Evolutionary conservation across 2,888 invertebrate species (phyloP).

Genomic region (Tetranychus truncatus): DNA sequence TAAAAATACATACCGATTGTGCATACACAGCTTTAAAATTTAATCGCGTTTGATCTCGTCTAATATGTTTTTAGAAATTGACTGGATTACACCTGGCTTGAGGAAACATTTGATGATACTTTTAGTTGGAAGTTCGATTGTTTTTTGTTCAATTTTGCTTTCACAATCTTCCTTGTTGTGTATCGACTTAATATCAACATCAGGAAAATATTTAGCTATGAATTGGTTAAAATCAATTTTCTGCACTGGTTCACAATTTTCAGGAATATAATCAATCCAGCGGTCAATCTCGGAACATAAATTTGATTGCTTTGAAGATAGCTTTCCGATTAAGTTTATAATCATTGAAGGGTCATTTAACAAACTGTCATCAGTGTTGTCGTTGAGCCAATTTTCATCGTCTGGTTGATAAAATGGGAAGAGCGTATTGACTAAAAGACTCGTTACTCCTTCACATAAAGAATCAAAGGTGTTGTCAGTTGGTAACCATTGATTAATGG

Average conservation of each 20-base stretch:
- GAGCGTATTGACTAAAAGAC: conserved; percentile 13
- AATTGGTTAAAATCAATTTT: not conserved
- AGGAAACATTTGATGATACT: conserved; percentile 23
- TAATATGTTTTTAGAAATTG: conserved; percentile 19
- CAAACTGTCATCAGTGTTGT: not conserved
- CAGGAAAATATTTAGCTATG: not conserved
- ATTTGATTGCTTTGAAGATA: not conserved
- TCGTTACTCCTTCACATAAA: conserved; percentile 14
- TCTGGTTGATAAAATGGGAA: conserved; percentile 21
- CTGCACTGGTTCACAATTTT: not conserved
- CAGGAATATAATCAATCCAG: not conserved
- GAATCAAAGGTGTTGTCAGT: conserved; percentile 30
- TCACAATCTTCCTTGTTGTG: not conserved
- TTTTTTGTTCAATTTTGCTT: not conserved
- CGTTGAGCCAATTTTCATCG: conserved; percentile 25
- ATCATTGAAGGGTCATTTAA: not conserved
- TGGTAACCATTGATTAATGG: conserved; percentile 58
- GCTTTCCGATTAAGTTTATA: not conserved
- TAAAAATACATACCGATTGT: too few species aligned
- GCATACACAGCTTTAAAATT: too few species aligned
- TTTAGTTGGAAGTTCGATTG: not conserved
- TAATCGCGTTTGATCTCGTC: too few species aligned
- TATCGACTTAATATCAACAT: not conserved
- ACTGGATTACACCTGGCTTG: conserved; percentile 23
- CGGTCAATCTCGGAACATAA: not conserved